These are phyloP conservation scores for Epinotia ramella DNA, from an alignment of 2,888 invertebrate species.

Conservation along the genomic window DNA sequence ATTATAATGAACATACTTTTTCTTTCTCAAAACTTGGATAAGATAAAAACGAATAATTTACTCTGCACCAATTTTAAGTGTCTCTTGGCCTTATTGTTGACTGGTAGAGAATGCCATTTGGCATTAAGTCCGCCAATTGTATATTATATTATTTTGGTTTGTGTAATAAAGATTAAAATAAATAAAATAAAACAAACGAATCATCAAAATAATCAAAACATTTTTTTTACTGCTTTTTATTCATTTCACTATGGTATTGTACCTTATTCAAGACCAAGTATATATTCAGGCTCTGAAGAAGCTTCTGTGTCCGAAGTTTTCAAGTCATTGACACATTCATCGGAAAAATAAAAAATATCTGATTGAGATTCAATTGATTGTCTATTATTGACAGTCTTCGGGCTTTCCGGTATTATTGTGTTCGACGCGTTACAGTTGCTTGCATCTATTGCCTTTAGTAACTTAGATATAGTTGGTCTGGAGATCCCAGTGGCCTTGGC, in stretches of 20 bases:
- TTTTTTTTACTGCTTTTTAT: background rate
- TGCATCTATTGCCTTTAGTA: background rate
- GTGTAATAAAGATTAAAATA: too few relatives aligned
- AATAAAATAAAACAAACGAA: too few relatives aligned
- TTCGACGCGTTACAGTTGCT: too few relatives aligned
- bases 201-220: background rate
- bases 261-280: slow-evolving; percentile 1
- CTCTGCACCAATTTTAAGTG: too few relatives aligned
- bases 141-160: too few relatives aligned
- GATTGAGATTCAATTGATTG: background rate
- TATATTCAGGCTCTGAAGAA: background rate
- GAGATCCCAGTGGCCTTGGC: background rate
- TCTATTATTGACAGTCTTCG: background rate
- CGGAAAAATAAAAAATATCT: background rate
- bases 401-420: background rate
- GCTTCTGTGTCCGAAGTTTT: background rate
- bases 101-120: too few relatives aligned
- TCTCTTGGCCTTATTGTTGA: too few relatives aligned
- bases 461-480: background rate
- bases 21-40: background rate
- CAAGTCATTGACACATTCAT: background rate
- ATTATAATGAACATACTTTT: background rate
- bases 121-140: too few relatives aligned
- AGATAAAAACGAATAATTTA: too few relatives aligned
- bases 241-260: background rate